Conservation (phyloP, 2,113 vertebrate species). For the Nerophis lumbriciformis region DNA sequence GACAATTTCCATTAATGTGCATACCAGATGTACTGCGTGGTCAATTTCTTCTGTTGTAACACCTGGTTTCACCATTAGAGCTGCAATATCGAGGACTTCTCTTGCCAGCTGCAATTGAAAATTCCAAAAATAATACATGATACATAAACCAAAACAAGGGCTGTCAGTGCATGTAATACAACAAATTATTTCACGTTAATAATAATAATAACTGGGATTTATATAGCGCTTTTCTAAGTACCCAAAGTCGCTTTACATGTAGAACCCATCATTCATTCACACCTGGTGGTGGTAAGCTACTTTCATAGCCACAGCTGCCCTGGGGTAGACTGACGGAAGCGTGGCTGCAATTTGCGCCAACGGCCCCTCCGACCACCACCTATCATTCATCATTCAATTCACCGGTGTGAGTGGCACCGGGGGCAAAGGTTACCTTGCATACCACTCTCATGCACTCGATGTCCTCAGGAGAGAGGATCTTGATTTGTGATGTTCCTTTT, state of each 20-base stretch:
- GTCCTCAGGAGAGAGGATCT: constrained; percentile 88
- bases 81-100: constrained; percentile 93
- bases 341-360: no score
- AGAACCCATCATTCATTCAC: no score
- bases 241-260: no score
- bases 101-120: constrained; percentile 81
- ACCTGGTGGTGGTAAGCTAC: no score
- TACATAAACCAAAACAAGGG: background rate
- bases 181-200: constrained; percentile 17
- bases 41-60: constrained; percentile 97
- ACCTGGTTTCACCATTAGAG: constrained; percentile 90
- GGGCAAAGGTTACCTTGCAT: constrained; percentile 90
- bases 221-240: no score
- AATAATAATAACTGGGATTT: no score
- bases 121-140: background rate
- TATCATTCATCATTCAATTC: no score
- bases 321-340: no score
- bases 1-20: background rate
- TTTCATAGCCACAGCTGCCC: no score
- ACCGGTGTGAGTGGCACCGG: no score
- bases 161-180: background rate
- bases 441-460: constrained; percentile 93
- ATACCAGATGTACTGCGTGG: constrained; percentile 93
- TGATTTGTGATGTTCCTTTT: constrained; percentile 98
- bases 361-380: no score